Evolutionary conservation across 2,888 invertebrate species (phyloP).

Genomic region (Trichacis sp.): DNA sequence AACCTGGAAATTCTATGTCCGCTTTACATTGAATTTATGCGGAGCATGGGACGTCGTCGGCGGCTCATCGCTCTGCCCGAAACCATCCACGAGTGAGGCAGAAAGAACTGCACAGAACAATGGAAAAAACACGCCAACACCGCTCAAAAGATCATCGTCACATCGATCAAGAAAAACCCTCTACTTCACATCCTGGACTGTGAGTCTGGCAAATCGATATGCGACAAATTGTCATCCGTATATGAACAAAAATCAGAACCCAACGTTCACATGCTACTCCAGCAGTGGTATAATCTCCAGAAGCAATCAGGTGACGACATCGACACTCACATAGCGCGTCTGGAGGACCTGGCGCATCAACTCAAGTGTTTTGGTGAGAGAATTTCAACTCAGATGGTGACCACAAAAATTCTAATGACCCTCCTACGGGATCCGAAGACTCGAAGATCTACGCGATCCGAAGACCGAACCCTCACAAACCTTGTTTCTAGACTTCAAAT

Average conservation of each 20-base stretch:
- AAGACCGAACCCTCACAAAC: conserved; percentile 16
- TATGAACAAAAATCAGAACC: too few relatives aligned
- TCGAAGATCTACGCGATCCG: conserved; percentile 31
- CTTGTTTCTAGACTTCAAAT: conserved; percentile 20
- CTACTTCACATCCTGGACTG: conserved; percentile 48
- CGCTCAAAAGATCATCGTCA: conserved; percentile 21
- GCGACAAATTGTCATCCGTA: conserved; percentile 47
- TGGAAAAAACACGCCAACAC: conserved; percentile 20
- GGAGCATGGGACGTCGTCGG: conserved; percentile 11
- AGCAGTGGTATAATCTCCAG: conserved; percentile 35
- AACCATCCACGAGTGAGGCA: too few relatives aligned
- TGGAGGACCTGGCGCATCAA: conserved; percentile 39
- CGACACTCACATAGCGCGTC: conserved; percentile 38
- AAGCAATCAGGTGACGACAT: conserved; percentile 40
- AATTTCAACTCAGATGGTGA: conserved; percentile 29
- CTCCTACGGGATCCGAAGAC: conserved; percentile 30
- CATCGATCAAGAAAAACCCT: too few relatives aligned
- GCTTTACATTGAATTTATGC: conserved; percentile 13
- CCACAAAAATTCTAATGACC: conserved; percentile 46
- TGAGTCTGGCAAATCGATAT: conserved; percentile 47
- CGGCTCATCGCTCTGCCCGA: too few relatives aligned
- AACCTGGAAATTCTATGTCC: conserved; percentile 19
- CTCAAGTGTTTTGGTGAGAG: conserved; percentile 31
- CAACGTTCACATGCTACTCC: conserved; percentile 43
- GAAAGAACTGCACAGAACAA: too few relatives aligned